Conservation (phyloP, 2,888 invertebrate genomes). For the Andrena dorsata region DNA sequence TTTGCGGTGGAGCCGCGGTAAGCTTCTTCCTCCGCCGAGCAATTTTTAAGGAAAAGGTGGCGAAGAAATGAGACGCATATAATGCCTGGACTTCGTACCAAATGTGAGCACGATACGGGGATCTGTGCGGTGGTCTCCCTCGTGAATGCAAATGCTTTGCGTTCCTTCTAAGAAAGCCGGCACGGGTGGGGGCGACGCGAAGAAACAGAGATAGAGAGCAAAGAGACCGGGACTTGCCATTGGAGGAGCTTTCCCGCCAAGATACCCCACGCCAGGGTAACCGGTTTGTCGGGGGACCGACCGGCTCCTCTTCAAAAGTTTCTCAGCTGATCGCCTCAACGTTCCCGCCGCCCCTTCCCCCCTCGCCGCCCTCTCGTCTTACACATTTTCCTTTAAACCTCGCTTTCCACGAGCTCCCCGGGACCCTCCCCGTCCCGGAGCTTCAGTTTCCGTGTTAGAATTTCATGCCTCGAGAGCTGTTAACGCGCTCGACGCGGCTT, state of each 20-base stretch:
- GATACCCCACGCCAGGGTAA: conserved; percentile 56
- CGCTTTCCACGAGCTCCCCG: not conserved
- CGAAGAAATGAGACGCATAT: not conserved
- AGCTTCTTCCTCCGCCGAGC: not conserved
- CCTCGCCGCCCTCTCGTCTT: not conserved
- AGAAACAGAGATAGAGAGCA: not conserved
- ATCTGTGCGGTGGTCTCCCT: conserved; percentile 59
- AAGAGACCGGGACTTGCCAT: conserved; percentile 44
- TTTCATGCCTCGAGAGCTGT: not conserved
- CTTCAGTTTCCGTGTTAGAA: not conserved
- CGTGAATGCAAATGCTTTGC: conserved; percentile 76
- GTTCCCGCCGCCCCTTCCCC: conserved; percentile 21
- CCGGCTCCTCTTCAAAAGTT: conserved; percentile 35
- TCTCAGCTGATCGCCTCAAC: conserved; percentile 67
- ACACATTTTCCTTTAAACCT: not conserved
- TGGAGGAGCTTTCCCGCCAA: conserved; percentile 76
- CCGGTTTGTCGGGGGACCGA: conserved; percentile 59
- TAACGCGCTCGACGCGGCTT: not conserved
- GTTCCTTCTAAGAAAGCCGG: conserved; percentile 74
- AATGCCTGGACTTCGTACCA: not conserved
- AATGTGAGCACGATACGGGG: conserved; percentile 11
- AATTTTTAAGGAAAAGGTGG: not conserved
- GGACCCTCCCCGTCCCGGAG: not conserved
- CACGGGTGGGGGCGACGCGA: conserved; percentile 38
- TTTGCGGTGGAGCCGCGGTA: not conserved